A percentile compares a stretch with the other conserved stretches of the same genome.
These are phyloP conservation scores for Ormyrus pomaceus DNA, from an alignment of 2,888 invertebrate species.

Conservation along the genomic window DNA sequence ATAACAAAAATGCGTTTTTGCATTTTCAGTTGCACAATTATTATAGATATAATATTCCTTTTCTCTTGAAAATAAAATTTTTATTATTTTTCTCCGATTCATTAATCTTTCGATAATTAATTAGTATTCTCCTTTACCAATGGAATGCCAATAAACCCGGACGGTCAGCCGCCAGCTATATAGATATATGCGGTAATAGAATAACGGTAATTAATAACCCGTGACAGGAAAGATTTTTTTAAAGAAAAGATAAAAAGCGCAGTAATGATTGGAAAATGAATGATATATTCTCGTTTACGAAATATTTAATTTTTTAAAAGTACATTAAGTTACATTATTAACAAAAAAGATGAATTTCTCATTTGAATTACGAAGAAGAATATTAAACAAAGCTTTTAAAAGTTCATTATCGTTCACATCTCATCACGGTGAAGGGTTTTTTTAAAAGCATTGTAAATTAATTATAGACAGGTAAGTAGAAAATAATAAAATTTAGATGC, in stretches of 20 bases:
- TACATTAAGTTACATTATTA: neutral
- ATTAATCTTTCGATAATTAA: constrained; percentile 54
- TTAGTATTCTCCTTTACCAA: constrained; percentile 50
- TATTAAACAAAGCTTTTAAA: no score
- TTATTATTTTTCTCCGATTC: constrained; percentile 42
- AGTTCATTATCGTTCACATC: no score
- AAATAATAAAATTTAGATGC: no score
- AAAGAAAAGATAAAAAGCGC: constrained; percentile 15
- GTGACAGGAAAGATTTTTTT: constrained; percentile 40
- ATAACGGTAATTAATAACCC: constrained; percentile 52
- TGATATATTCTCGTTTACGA: neutral
- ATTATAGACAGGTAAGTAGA: no score
- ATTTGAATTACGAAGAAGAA: no score
- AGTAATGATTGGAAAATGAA: constrained; percentile 4
- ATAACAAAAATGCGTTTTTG: neutral
- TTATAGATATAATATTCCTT: constrained; percentile 4
- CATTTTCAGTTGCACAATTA: neutral
- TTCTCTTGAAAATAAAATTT: constrained; percentile 30
- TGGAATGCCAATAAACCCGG: constrained; percentile 53
- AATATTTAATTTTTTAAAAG: neutral
- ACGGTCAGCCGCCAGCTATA: constrained; percentile 30
- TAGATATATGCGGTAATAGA: constrained; percentile 46
- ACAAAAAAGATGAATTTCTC: constrained; percentile 6
- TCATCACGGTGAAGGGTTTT: no score
- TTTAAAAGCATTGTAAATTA: no score